phyloP scores from a whole-genome alignment of 2,797 vertebrate species.

The Pachyuromys duprasi region DNA sequence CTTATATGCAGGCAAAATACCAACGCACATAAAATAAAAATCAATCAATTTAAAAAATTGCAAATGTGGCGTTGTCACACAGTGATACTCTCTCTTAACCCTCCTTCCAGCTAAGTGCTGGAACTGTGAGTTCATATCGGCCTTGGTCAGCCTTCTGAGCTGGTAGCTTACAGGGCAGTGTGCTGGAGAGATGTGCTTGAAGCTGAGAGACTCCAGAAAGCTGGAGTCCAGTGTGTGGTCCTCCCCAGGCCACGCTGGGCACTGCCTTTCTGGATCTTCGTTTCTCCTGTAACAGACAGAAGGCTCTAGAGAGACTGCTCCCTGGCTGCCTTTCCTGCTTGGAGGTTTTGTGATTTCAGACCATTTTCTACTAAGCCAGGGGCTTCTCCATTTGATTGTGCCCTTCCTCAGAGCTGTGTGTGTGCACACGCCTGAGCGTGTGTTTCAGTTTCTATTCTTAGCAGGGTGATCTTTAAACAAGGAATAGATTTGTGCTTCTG shows the following conservation, averaged over 20 bases:
- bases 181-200: background rate
- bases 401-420: slow-evolving; percentile 62
- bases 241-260: background rate
- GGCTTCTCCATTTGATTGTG: slow-evolving; percentile 36
- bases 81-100: background rate
- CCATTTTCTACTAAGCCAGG: background rate
- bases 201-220: background rate
- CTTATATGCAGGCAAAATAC: background rate
- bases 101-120: background rate
- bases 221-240: background rate
- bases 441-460: slow-evolving; percentile 83
- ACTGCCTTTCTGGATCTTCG: background rate
- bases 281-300: background rate
- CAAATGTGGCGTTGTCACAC: background rate
- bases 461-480: slow-evolving; percentile 83
- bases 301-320: background rate
- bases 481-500: slow-evolving; percentile 81
- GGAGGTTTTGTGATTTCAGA: slow-evolving; percentile 39
- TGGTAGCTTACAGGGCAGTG: background rate
- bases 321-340: background rate
- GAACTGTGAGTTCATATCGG: background rate
- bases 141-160: background rate
- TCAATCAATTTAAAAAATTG: background rate
- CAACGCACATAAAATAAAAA: background rate
- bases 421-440: slow-evolving; percentile 59